Base-by-base conservation (phyloP, 2,113 vertebrate species). In the Enhydra lutris region DNA sequence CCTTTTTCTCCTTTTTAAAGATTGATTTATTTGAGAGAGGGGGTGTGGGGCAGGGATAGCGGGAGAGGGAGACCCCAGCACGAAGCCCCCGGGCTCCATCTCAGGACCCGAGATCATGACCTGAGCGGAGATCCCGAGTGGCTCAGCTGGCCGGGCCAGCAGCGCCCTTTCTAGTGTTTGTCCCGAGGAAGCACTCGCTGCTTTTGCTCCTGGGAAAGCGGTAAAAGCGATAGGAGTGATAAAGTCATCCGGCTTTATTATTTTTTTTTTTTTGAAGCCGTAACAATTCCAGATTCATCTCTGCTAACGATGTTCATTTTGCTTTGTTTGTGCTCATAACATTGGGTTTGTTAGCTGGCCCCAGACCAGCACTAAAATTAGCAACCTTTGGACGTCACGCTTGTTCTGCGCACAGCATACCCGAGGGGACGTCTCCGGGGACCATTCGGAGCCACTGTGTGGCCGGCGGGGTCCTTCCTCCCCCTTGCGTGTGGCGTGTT, bases 371-470 rank as follows among this genome's bases (percentile, higher is more conserved):
- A 26, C 86, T 79, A 20, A 11, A 52, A 20, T 10, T 50, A 61
- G 47, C 31, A 59, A 6, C 8, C 31, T 78, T 47, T 4, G 31
- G 36, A 21, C 6, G n/a, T 57, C 18, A 2, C 2, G 0, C 3
- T 6, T 0, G 7, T 55, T 71, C 89, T 36, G 7, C 20, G 26
- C 3, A 31, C 3, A 50, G 12, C 18, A 12, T 73, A 45, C 11
- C 24, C 7, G 3, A 2, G 42, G n/a, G n/a, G 21, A 39, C 1
- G 26, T 1, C 4, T 5, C 1, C 7, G 0, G 13, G 20, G 34
- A 12, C 39, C 67, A 0, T 26, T 15, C 26, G 6, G 17, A 50
- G 39, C 15, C 24, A 1, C 7, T 1, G 42, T 45, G 42, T 76
- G 4, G 14, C 73, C 7, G 7, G 39, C 1, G 3, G 78, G 61